Conservation (phyloP, 1,140 invertebrate species). For the Brachystomella parvula region DNA sequence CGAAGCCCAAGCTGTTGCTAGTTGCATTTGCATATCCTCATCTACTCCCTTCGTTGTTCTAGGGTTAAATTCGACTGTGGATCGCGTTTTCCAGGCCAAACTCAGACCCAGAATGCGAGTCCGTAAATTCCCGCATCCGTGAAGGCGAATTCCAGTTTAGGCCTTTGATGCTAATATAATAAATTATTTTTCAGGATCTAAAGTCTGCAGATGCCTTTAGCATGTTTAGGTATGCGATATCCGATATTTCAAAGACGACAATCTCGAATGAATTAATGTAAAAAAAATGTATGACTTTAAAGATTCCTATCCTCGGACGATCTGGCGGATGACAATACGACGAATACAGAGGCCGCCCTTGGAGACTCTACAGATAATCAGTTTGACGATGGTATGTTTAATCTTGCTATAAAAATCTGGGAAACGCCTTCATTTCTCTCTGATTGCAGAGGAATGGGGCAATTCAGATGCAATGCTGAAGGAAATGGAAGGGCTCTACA, state of each 20-base stretch:
- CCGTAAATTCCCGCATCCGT: too few species aligned
- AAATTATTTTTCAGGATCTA: conserved; percentile 7
- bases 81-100: too few species aligned
- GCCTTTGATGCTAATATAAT: too few species aligned
- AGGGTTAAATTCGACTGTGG: too few species aligned
- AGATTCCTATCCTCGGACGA: neutral
- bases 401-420: neutral
- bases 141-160: too few species aligned
- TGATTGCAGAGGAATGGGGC: neutral
- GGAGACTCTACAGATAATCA: neutral
- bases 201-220: neutral
- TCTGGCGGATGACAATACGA: neutral
- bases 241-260: neutral
- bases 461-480: neutral
- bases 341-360: neutral
- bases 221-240: neutral
- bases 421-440: neutral
- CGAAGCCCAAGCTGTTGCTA: too few species aligned
- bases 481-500: neutral
- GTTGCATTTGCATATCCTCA: too few species aligned
- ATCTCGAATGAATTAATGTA: neutral
- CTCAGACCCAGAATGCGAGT: too few species aligned
- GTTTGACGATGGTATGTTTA: neutral
- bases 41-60: too few species aligned
- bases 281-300: conserved; percentile 1